Evolutionary conservation across 1,140 invertebrate species (phyloP).

Genomic region (Bilobella aurantiaca): DNA sequence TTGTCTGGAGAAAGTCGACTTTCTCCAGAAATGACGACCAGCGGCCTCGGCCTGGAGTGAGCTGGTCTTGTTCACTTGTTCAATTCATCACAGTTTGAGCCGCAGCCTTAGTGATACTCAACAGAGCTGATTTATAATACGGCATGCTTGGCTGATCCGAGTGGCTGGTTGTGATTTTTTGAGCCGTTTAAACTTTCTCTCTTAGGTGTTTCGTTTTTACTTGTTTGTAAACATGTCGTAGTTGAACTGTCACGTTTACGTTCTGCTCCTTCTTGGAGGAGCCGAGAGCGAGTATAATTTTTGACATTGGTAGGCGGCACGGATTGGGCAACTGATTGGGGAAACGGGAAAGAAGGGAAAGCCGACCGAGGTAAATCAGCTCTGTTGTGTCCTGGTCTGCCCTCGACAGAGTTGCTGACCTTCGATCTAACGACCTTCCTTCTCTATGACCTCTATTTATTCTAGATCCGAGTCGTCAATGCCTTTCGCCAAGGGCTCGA

Average conservation of each 20-base stretch:
- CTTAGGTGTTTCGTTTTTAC: not conserved
- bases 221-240: slow-evolving; percentile 5
- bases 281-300: slow-evolving; percentile 17
- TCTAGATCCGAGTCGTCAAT: slow-evolving; percentile 97
- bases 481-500: slow-evolving; percentile 97
- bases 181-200: slow-evolving; percentile 30
- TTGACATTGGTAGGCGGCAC: slow-evolving; percentile 35
- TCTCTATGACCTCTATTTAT: slow-evolving; percentile 39
- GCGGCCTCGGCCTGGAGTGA: not conserved
- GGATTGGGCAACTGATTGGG: slow-evolving; percentile 34
- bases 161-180: slow-evolving; percentile 34
- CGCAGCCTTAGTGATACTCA: slow-evolving; percentile 34
- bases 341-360: slow-evolving; percentile 33
- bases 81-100: slow-evolving; percentile 25
- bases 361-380: slow-evolving; percentile 35
- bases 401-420: not conserved
- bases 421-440: not conserved
- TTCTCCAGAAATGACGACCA: not conserved
- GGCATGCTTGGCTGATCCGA: slow-evolving; percentile 35
- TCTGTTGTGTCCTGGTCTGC: slow-evolving; percentile 30
- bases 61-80: slow-evolving; percentile 1
- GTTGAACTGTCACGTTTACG: not conserved
- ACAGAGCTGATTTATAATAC: slow-evolving; percentile 37
- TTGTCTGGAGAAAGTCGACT: not conserved
- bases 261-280: not conserved